Evolutionary conservation across 30 jellyfish, hydroid and myxozoan species (phyloP), one percentile per base, ranked within the genome.

Genomic region (Cassiopea andromeda): DNA sequence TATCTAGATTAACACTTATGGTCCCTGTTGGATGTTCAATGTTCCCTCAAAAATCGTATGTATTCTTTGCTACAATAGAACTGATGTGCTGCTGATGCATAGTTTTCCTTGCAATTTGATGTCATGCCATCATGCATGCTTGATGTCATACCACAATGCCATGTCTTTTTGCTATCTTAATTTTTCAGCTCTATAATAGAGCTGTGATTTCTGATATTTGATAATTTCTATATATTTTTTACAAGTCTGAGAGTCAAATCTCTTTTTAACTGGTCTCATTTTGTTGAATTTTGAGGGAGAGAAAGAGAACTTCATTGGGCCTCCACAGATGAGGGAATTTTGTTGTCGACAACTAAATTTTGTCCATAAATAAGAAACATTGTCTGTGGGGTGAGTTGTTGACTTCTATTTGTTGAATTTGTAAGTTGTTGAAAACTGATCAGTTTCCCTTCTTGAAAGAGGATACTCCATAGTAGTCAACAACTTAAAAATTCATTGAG

Each of bases 11-110:
- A 58, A 89, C 97, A 3, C 80, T 93, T 15, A 93, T 93, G 98
- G 98, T 93, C 1, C 97, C 97, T 1, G 92, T 90, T 48, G 98
- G 97, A 1, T 93, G 98, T 73, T 85, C 98, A 1, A 89, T 93
- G 93, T 93, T 93, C 46, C 98, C 98, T 6, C 98, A 93, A 77
- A 76, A 83, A 80, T 83, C 97, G 98, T 93, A 93, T 17, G 94
- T 48, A n/a, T 7, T 0, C 16, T 66, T 45, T 46, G 75, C 64
- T 27, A 27, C 38, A 27, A 27, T 27, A 27, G 38, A 27, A 27
- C 38, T 27, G 38, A 27, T 27, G 64, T 54, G 64, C 64, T 10
- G 64, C 12, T 54, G 64, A 54, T 27, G 38, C 38, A 27, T 0
- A 54, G 64, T 10, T 54, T 3, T 54, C 64, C 38, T 27, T 0